Evolutionary conservation across 1,140 invertebrate species (phyloP).

Genomic region (Philotrypesis tridentata): DNA sequence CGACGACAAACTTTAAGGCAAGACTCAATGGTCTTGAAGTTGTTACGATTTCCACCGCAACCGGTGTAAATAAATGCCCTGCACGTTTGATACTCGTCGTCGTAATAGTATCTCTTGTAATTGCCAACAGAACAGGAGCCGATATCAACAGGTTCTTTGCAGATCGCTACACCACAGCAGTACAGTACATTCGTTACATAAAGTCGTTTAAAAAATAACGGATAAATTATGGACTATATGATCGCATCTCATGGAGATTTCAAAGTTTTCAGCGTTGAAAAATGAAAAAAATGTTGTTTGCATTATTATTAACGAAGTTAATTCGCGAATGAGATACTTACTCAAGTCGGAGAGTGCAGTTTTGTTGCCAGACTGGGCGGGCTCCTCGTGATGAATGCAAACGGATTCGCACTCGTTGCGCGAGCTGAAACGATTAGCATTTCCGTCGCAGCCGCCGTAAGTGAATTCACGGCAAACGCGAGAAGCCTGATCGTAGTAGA

Average conservation of each 20-base stretch:
- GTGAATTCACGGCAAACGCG: conserved; percentile 81
- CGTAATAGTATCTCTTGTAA: conserved; percentile 87
- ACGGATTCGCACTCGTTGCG: conserved; percentile 81
- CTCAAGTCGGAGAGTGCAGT: conserved; percentile 67
- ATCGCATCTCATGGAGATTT: not conserved
- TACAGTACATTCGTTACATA: conserved; percentile 42
- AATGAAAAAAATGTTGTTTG: too few species aligned
- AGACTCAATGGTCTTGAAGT: conserved; percentile 82
- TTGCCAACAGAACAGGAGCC: conserved; percentile 82
- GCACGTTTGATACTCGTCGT: conserved; percentile 81
- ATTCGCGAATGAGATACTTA: conserved; percentile 51
- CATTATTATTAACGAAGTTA: too few species aligned
- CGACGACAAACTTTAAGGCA: conserved; percentile 78
- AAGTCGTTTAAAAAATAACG: not conserved
- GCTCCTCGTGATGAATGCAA: conserved; percentile 76
- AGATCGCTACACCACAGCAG: conserved; percentile 75
- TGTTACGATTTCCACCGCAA: conserved; percentile 86
- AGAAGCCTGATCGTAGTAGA: conserved; percentile 79
- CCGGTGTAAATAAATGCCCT: conserved; percentile 86
- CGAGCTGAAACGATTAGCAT: conserved; percentile 86
- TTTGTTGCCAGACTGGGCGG: conserved; percentile 68
- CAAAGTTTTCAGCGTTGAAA: not conserved
- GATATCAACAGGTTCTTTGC: conserved; percentile 78
- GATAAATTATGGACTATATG: not conserved
- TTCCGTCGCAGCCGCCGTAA: conserved; percentile 91